Percentiles rank a stretch among this genome's conserved stretches.
phyloP scores from a whole-genome alignment of 2,113 vertebrate species.

The Festucalex cinctus region DNA sequence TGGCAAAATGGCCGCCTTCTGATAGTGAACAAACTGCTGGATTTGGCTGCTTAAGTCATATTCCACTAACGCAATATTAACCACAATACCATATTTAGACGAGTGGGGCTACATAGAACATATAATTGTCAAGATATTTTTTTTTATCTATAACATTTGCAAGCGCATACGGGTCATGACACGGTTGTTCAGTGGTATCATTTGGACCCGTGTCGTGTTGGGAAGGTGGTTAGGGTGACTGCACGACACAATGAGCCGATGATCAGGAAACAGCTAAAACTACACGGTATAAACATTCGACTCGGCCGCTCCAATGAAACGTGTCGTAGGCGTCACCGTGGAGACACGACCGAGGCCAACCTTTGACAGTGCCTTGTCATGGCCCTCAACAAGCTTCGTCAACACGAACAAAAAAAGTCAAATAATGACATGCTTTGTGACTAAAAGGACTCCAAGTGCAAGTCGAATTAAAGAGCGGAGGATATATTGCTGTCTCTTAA shows the following conservation, averaged over 20 bases:
- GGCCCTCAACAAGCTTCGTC: not conserved
- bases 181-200: not conserved
- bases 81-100: too few species aligned
- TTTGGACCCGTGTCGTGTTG: not conserved
- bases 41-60: too few species aligned
- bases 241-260: slow-evolving; percentile 11
- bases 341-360: slow-evolving; percentile 20
- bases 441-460: not conserved
- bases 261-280: slow-evolving; percentile 64
- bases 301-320: slow-evolving; percentile 16
- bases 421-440: not conserved
- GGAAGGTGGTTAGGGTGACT: not conserved
- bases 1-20: too few species aligned
- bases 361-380: slow-evolving; percentile 2
- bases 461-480: slow-evolving; percentile 7
- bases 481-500: slow-evolving; percentile 55
- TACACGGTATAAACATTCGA: slow-evolving; percentile 23
- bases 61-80: too few species aligned
- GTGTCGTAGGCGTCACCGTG: slow-evolving; percentile 34
- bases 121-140: too few species aligned
- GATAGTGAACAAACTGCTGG: too few species aligned
- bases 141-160: too few species aligned
- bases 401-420: not conserved
- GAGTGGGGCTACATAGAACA: too few species aligned
- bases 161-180: not conserved